These are phyloP conservation scores for Ardeotis arabs DNA, from an alignment of 2,113 vertebrate species.

Conservation along the genomic window DNA sequence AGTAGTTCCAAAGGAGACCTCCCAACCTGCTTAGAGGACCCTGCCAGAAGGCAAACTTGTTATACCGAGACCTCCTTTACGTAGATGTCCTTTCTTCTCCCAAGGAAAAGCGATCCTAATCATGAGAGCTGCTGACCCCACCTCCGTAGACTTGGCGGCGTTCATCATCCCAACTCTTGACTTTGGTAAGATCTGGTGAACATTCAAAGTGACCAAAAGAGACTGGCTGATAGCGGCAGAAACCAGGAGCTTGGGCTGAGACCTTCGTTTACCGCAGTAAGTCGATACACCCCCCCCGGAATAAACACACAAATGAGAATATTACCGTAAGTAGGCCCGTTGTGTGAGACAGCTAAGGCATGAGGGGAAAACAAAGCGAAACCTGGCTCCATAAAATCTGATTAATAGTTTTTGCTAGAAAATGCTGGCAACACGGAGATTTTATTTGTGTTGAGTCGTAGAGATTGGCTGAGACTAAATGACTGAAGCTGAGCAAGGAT, in stretches of 20 bases:
- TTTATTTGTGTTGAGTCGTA: not conserved
- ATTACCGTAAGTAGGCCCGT: not conserved
- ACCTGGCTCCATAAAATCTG: not conserved
- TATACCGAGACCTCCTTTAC: not conserved
- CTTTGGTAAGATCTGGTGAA: not conserved
- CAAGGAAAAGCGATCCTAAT: not conserved
- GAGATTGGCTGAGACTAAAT: not conserved
- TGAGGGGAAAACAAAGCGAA: constrained; percentile 9
- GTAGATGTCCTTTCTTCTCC: not conserved
- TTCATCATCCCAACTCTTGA: not conserved
- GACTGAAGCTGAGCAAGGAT: not conserved
- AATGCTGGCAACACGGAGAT: not conserved
- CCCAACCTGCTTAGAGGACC: not conserved
- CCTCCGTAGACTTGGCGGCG: not conserved
- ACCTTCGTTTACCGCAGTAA: not conserved
- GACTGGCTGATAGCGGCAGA: not conserved
- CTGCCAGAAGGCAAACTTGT: not conserved
- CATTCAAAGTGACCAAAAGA: not conserved
- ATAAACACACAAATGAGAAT: not conserved
- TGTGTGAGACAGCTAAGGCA: not conserved
- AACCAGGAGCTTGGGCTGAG: not conserved
- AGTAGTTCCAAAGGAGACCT: not conserved
- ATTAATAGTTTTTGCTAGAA: not conserved
- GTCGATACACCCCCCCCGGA: not conserved
- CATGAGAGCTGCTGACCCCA: not conserved